A percentile compares a stretch with the other conserved stretches of the same genome.
phyloP scores from a whole-genome alignment of 2,888 invertebrate species.

The Mythimna ferrago region DNA sequence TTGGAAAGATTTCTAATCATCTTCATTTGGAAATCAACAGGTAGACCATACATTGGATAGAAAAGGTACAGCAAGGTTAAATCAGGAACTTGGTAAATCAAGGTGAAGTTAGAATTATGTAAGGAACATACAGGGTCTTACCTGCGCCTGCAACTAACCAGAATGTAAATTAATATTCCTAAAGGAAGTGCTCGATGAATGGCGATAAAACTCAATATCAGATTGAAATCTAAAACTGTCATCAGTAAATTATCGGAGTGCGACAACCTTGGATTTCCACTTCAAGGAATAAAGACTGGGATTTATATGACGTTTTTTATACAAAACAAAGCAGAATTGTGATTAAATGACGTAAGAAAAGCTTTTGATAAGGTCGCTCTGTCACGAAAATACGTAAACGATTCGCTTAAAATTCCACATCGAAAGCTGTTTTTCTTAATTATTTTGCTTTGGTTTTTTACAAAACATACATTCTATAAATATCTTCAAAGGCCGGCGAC shows the following conservation, averaged over 20 bases:
- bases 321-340: background rate
- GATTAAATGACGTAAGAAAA: slow-evolving; percentile 6
- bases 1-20: background rate
- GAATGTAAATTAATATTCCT: slow-evolving; percentile 61
- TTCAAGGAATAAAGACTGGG: slow-evolving; percentile 6
- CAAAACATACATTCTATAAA: slow-evolving; percentile 29
- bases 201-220: slow-evolving; percentile 28
- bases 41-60: background rate
- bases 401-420: background rate
- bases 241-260: slow-evolving; percentile 25
- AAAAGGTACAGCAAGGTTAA: slow-evolving; percentile 9
- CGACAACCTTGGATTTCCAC: slow-evolving; percentile 18
- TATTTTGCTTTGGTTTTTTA: slow-evolving; percentile 3
- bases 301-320: slow-evolving; percentile 24
- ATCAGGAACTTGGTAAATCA: slow-evolving; percentile 6
- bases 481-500: slow-evolving; percentile 24
- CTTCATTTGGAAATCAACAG: background rate
- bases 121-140: slow-evolving; percentile 15
- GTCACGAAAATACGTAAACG: background rate
- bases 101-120: slow-evolving; percentile 17
- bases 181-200: slow-evolving; percentile 51
- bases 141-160: slow-evolving; percentile 11
- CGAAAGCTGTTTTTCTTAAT: background rate
- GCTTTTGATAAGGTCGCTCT: slow-evolving; percentile 16
- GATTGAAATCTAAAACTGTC: slow-evolving; percentile 44